A percentile compares a stretch with the other conserved stretches of the same genome.
phyloP scores from a whole-genome alignment of 2,113 vertebrate genomes.

The Struthio camelus region DNA sequence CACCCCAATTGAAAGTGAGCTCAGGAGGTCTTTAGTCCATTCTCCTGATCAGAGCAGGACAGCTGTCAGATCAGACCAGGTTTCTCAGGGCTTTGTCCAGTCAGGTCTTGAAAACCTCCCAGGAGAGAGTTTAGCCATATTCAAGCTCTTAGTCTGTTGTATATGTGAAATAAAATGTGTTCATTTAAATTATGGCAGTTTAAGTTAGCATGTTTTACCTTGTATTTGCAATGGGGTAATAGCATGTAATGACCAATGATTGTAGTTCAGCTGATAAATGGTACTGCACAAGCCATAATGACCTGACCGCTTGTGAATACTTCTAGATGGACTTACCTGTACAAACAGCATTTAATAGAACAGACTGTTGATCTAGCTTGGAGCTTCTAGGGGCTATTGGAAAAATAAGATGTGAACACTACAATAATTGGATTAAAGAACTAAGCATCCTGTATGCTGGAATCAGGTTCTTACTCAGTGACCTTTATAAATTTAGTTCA shows the following conservation, averaged over 20 bases:
- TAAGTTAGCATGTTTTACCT: background rate
- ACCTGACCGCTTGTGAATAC: background rate
- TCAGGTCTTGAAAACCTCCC: background rate
- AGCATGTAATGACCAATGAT: background rate
- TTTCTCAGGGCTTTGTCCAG: background rate
- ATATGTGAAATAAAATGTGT: accelerated
- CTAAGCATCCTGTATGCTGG: background rate
- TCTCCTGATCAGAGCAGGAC: background rate
- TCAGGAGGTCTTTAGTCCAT: background rate
- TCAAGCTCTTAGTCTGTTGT: background rate
- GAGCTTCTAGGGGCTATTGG: background rate
- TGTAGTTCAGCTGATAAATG: background rate
- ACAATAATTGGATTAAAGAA: background rate
- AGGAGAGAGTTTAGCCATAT: accelerated
- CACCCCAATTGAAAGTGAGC: background rate
- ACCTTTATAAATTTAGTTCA: background rate
- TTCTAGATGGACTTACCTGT: background rate
- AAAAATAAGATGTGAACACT: background rate
- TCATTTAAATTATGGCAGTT: background rate
- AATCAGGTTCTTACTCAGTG: background rate
- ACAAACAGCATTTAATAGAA: background rate
- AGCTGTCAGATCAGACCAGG: background rate
- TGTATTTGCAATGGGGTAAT: background rate
- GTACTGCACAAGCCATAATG: background rate
- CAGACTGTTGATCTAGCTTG: background rate